These are phyloP conservation scores for Syrphus vitripennis DNA, from an alignment of 2,888 invertebrate genomes.

Conservation along the genomic window DNA sequence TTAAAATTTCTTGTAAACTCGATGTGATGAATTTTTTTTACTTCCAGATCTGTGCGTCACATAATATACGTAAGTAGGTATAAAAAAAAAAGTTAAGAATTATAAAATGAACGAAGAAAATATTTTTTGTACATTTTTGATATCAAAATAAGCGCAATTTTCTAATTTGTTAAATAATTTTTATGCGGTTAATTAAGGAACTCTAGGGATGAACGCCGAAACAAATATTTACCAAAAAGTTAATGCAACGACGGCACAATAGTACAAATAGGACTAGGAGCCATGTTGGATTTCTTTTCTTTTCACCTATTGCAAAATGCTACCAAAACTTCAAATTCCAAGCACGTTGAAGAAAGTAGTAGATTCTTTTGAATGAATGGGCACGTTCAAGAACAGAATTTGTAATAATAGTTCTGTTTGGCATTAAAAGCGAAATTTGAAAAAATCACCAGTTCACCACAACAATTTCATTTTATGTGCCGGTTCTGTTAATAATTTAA, in stretches of 20 bases:
- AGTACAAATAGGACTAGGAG: background rate
- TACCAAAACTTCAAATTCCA: background rate
- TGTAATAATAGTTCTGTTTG: no score
- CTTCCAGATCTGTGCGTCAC: background rate
- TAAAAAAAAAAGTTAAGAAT: background rate
- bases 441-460: no score
- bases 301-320: background rate
- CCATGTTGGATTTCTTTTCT: constrained; percentile 26
- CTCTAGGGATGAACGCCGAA: background rate
- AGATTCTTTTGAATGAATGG: background rate
- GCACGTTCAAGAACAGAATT: background rate
- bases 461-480: no score
- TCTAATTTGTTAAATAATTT: background rate
- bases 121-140: background rate
- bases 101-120: background rate
- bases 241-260: constrained; percentile 24
- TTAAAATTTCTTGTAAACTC: background rate
- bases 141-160: constrained; percentile 8
- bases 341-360: background rate
- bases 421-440: no score
- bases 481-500: no score
- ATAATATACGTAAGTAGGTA: background rate
- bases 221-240: constrained; percentile 15
- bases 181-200: background rate
- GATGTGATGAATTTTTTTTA: background rate